phyloP scores from a whole-genome alignment of 1,140 invertebrate genomes.

The Coelopa frigida region DNA sequence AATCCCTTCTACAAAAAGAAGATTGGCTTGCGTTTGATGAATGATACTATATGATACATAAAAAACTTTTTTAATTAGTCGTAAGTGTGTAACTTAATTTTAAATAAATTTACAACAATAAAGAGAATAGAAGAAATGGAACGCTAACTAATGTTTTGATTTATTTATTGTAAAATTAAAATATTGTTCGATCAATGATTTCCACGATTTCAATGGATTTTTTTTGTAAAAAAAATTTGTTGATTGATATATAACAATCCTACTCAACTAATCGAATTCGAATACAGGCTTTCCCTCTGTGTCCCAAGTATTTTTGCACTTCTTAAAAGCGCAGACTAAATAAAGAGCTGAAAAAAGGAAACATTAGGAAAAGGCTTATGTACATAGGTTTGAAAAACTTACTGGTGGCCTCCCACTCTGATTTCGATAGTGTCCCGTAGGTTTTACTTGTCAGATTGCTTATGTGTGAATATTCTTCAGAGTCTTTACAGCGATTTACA shows the following conservation, averaged over 20 bases:
- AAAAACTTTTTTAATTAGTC: slow-evolving; percentile 7
- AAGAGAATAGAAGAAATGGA: neutral
- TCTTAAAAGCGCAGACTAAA: slow-evolving; percentile 77
- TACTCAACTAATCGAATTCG: slow-evolving; percentile 39
- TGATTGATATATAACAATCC: too few relatives aligned
- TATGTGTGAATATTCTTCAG: slow-evolving; percentile 68
- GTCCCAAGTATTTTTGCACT: slow-evolving; percentile 60
- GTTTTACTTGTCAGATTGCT: slow-evolving; percentile 33
- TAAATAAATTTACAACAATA: neutral
- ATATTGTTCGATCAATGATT: too few relatives aligned
- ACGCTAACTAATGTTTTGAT: too few relatives aligned
- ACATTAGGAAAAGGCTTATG: neutral
- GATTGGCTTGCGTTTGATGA: slow-evolving; percentile 26
- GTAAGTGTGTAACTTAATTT: slow-evolving; percentile 11
- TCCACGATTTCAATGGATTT: too few relatives aligned
- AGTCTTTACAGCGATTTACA: slow-evolving; percentile 47
- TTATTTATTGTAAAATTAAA: too few relatives aligned
- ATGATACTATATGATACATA: slow-evolving; percentile 26
- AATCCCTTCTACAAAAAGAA: slow-evolving; percentile 66
- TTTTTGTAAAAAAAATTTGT: too few relatives aligned
- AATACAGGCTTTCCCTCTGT: slow-evolving; percentile 55
- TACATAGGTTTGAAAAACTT: slow-evolving; percentile 41
- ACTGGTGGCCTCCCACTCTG: slow-evolving; percentile 92
- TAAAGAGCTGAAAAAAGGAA: slow-evolving; percentile 66
- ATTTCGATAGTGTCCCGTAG: slow-evolving; percentile 75